Conservation (phyloP, 2,888 invertebrate species). For the Sceliomorpha sp. region DNA sequence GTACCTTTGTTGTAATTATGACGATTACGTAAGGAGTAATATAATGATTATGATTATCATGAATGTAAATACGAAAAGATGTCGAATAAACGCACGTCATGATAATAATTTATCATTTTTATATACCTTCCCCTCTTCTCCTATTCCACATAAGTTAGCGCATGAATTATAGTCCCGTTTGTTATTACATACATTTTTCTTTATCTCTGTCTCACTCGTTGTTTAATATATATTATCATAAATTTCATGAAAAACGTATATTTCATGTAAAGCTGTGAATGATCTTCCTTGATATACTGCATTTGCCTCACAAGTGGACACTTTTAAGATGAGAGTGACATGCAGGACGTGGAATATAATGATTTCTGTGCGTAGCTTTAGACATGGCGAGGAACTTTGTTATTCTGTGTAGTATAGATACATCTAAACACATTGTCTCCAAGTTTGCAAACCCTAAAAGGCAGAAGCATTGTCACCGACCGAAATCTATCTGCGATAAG, state of each 20-base stretch:
- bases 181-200: too few species aligned
- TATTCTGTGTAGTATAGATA: slow-evolving; percentile 29
- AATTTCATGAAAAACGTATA: too few species aligned
- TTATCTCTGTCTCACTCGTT: not conserved
- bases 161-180: too few species aligned
- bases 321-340: too few species aligned
- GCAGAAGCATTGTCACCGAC: slow-evolving; percentile 48
- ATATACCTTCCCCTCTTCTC: slow-evolving; percentile 41
- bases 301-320: too few species aligned
- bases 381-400: slow-evolving; percentile 27
- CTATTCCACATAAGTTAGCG: slow-evolving; percentile 44
- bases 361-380: too few species aligned
- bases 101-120: slow-evolving; percentile 52
- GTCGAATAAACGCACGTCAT: slow-evolving; percentile 76
- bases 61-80: slow-evolving; percentile 75
- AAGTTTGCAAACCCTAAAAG: slow-evolving; percentile 47
- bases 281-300: too few species aligned
- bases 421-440: slow-evolving; percentile 55
- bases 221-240: not conserved
- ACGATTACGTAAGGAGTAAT: slow-evolving; percentile 72
- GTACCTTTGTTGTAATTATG: slow-evolving; percentile 76
- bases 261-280: too few species aligned
- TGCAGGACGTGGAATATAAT: too few species aligned
- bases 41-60: slow-evolving; percentile 69
- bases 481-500: slow-evolving; percentile 74